Conservation (phyloP, 37 sponge, comb jelly and placozoan species). For the Halichondria panicea region DNA sequence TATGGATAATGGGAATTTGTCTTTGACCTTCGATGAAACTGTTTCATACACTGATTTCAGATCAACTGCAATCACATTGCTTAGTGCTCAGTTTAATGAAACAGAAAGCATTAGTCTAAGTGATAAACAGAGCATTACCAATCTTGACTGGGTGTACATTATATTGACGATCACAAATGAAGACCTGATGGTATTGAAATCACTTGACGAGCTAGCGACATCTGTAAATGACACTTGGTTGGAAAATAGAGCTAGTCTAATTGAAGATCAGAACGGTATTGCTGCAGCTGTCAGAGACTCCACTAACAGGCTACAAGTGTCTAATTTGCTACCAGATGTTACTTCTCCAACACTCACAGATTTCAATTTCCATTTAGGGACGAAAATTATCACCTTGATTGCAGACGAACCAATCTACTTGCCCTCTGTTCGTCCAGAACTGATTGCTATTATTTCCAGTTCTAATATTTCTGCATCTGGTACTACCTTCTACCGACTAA, state of each 20-base stretch:
- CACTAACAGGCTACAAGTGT: constrained; percentile 41
- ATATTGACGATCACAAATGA: constrained; percentile 49
- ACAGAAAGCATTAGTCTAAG: constrained; percentile 56
- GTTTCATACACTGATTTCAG: constrained; percentile 38
- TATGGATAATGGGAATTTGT: constrained; percentile 75
- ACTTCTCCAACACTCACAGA: constrained; percentile 59
- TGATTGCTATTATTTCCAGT: constrained; percentile 65
- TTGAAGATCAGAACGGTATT: constrained; percentile 72
- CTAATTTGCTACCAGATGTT: constrained; percentile 50
- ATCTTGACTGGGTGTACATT: constrained; percentile 82
- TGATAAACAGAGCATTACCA: neutral
- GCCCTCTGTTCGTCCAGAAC: constrained; percentile 62
- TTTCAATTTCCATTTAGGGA: constrained; percentile 51
- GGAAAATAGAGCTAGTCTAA: constrained; percentile 45
- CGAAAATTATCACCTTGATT: constrained; percentile 68
- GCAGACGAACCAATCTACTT: constrained; percentile 84
- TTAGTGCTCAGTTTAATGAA: constrained; percentile 48
- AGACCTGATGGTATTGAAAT: constrained; percentile 67
- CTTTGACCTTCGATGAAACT: constrained; percentile 88
- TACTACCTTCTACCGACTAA: constrained; percentile 43
- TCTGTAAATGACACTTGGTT: constrained; percentile 59
- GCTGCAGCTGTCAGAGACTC: constrained; percentile 17
- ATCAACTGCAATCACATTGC: constrained; percentile 62
- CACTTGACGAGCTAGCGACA: constrained; percentile 50
- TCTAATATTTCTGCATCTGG: constrained; percentile 19